phyloP scores from a whole-genome alignment of 2,113 vertebrate genomes.

The Lophius piscatorius region DNA sequence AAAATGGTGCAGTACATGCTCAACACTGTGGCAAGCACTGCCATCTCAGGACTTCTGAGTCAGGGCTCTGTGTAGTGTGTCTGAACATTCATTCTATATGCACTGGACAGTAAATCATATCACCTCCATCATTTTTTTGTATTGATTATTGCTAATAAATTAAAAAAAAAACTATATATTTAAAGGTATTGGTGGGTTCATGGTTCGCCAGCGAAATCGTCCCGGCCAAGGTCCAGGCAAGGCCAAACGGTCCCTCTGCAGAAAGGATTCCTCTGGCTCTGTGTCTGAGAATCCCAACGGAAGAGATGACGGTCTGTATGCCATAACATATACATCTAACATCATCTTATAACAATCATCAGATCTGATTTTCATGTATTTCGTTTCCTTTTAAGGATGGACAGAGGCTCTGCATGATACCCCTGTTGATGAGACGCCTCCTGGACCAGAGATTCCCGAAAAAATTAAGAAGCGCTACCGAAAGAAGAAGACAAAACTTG shows the following conservation, averaged over 20 bases:
- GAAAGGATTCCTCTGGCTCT: conserved; percentile 95
- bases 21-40: conserved; percentile 52
- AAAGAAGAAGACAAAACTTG: conserved; percentile 97
- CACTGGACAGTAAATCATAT: conserved; percentile 9
- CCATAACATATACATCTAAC: background rate
- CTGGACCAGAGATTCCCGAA: conserved; percentile 87
- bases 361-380: background rate
- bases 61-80: conserved; percentile 43
- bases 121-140: background rate
- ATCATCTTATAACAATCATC: no score
- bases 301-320: conserved; percentile 88
- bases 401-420: conserved; percentile 86
- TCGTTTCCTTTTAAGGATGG: conserved; percentile 78
- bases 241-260: conserved; percentile 87
- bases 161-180: conserved; percentile 15
- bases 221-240: conserved; percentile 92
- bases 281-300: conserved; percentile 86
- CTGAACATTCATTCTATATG: conserved; percentile 23
- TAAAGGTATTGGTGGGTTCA: conserved; percentile 96
- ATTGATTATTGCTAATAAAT: conserved; percentile 3
- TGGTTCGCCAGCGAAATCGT: conserved; percentile 97
- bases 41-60: conserved; percentile 57
- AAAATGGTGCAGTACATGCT: conserved; percentile 75
- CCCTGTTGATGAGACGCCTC: conserved; percentile 85
- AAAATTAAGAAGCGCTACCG: conserved; percentile 97